A percentile compares a stretch with the other conserved stretches of the same genome.
Evolutionary conservation across 2,888 invertebrate genomes (phyloP).

Genomic region (Xestia sexstrigata): DNA sequence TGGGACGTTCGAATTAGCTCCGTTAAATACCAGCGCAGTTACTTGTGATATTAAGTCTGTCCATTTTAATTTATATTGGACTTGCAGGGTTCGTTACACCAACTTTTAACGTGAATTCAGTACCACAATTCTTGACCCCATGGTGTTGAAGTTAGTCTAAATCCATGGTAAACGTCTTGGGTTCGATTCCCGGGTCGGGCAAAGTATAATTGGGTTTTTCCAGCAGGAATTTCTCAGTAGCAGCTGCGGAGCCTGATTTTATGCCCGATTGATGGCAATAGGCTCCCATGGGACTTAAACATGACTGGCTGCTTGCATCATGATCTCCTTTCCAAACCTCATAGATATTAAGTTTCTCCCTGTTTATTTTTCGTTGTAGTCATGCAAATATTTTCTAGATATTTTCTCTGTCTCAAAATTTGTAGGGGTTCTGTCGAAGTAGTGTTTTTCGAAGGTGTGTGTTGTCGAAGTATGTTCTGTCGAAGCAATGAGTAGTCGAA

Average conservation of each 20-base stretch:
- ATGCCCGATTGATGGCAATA: too few species aligned
- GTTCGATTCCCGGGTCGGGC: too few species aligned
- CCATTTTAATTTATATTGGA: constrained; percentile 17
- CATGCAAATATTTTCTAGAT: too few species aligned
- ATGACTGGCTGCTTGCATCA: background rate
- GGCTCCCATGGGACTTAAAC: too few species aligned
- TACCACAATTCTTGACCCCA: background rate
- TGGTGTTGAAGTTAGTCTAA: background rate
- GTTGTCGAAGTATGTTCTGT: too few species aligned
- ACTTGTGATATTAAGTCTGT: constrained; percentile 24
- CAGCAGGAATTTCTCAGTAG: too few species aligned
- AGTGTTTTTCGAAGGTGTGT: too few species aligned
- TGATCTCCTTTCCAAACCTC: background rate
- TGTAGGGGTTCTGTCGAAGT: too few species aligned
- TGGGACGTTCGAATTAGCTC: constrained; percentile 31
- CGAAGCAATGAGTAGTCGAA: too few species aligned
- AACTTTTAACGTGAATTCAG: background rate
- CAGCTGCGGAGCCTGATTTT: too few species aligned
- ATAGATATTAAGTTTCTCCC: background rate
- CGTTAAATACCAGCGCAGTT: constrained; percentile 17
- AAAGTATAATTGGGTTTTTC: too few species aligned
- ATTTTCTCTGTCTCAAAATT: too few species aligned
- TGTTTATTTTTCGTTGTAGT: background rate
- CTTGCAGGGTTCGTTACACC: background rate
- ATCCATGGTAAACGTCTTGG: background rate